These are phyloP conservation scores for Salvator merianae DNA, from an alignment of 2,113 vertebrate species.

Conservation along the genomic window DNA sequence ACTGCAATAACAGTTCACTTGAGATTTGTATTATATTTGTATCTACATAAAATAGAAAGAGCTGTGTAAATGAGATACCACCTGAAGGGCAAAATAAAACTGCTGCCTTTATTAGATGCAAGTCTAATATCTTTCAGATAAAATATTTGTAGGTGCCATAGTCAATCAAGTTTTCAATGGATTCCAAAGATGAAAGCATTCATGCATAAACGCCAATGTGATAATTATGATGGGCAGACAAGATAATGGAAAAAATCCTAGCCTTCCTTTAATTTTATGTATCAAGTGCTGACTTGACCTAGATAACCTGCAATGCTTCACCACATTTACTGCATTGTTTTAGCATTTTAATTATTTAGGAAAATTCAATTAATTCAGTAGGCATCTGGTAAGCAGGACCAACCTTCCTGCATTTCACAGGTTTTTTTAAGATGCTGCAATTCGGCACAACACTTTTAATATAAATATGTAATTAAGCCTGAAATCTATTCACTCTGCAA, in stretches of 20 bases:
- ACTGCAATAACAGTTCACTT: conserved; percentile 62
- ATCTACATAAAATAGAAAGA: conserved; percentile 63
- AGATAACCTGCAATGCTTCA: conserved; percentile 79
- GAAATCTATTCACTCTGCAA: conserved; percentile 39
- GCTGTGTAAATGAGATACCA: conserved; percentile 73
- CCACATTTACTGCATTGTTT: conserved; percentile 78
- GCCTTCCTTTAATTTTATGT: conserved; percentile 82
- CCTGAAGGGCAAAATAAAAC: conserved; percentile 80
- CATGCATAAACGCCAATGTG: conserved; percentile 86
- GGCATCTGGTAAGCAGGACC: conserved; percentile 50
- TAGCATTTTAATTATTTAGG: conserved; percentile 73
- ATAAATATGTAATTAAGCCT: conserved; percentile 37
- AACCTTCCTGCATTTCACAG: conserved; percentile 32
- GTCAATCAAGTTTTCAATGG: conserved; percentile 89
- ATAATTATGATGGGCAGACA: conserved; percentile 87
- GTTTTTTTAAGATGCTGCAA: conserved; percentile 29
- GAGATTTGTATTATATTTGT: conserved; percentile 72
- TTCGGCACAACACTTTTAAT: conserved; percentile 47
- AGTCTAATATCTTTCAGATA: conserved; percentile 82
- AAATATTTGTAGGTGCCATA: conserved; percentile 84
- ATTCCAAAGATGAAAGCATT: conserved; percentile 82
- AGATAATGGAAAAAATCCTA: conserved; percentile 86
- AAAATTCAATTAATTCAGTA: conserved; percentile 65
- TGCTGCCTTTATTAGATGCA: conserved; percentile 83
- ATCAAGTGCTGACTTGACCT: conserved; percentile 77